Percentiles rank a stretch among this genome's conserved stretches.
Conservation (phyloP, 2,113 vertebrate genomes). For the Ophiodon elongatus region DNA sequence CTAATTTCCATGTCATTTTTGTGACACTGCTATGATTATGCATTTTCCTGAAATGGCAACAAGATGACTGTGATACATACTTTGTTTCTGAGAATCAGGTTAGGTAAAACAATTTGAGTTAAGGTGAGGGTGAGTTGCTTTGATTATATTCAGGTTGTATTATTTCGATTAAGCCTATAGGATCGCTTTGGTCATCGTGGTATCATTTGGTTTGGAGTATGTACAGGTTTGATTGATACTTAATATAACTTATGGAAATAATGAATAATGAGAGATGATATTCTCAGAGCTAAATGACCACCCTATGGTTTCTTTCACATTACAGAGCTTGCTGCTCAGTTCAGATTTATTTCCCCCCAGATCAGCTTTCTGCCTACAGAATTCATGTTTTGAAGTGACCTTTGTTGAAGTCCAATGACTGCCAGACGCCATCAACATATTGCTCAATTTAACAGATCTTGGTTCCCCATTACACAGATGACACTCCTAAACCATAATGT, state of each 20-base stretch:
- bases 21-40: not conserved
- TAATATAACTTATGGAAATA: not conserved
- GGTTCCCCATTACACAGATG: not conserved
- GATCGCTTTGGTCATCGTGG: not conserved
- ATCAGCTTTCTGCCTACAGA: not conserved
- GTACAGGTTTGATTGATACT: not conserved
- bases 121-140: not conserved
- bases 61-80: not conserved
- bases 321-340: not conserved
- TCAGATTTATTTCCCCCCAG: not conserved
- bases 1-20: conserved; percentile 12
- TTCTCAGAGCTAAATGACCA: not conserved
- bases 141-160: not conserved
- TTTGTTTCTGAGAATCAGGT: not conserved
- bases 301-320: not conserved
- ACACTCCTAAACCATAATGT: not conserved
- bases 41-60: not conserved
- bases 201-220: not conserved
- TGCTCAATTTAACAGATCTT: not conserved
- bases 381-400: not conserved
- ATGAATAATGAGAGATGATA: not conserved
- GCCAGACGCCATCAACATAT: not conserved
- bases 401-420: not conserved
- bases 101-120: not conserved
- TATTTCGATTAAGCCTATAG: not conserved